Percentiles rank a stretch among this genome's conserved stretches.
phyloP scores from a whole-genome alignment of 2,113 vertebrate species.

The Amphilophus citrinellus region DNA sequence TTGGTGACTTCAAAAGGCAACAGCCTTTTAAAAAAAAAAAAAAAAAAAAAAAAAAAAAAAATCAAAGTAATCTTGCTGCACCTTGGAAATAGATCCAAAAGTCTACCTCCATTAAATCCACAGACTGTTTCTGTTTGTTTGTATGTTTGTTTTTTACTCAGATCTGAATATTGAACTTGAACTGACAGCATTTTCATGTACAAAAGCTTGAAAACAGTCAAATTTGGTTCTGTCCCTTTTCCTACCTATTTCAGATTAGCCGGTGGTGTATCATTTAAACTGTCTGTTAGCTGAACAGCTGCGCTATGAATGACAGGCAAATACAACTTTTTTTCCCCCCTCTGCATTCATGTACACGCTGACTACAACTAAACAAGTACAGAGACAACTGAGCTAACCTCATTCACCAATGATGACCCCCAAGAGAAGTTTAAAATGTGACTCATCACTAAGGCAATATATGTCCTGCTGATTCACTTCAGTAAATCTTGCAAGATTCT shows the following conservation, averaged over 20 bases:
- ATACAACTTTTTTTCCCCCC: not conserved
- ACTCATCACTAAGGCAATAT: not conserved
- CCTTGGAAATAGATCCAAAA: not conserved
- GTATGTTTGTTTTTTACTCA: not conserved
- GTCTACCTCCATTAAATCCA: not conserved
- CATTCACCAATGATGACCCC: not conserved
- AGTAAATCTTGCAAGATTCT: not conserved
- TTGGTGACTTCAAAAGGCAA: not conserved
- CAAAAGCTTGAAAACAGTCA: not conserved
- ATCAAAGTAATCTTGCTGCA: not conserved
- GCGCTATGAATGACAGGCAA: not conserved
- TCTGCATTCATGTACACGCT: not conserved
- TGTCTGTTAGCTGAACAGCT: not conserved
- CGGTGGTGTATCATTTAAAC: not conserved
- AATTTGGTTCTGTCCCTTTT: not conserved
- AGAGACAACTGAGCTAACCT: conserved; percentile 6
- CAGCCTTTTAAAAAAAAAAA: not conserved
- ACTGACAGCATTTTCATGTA: conserved; percentile 15
- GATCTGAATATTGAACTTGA: not conserved
- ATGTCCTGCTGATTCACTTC: not conserved
- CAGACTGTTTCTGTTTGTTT: not conserved
- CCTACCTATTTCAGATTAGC: not conserved
- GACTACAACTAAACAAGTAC: not conserved
- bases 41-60: not conserved
- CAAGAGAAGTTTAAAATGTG: not conserved